phyloP scores from a whole-genome alignment of 2,888 invertebrate genomes.

The Idaea aversata region DNA sequence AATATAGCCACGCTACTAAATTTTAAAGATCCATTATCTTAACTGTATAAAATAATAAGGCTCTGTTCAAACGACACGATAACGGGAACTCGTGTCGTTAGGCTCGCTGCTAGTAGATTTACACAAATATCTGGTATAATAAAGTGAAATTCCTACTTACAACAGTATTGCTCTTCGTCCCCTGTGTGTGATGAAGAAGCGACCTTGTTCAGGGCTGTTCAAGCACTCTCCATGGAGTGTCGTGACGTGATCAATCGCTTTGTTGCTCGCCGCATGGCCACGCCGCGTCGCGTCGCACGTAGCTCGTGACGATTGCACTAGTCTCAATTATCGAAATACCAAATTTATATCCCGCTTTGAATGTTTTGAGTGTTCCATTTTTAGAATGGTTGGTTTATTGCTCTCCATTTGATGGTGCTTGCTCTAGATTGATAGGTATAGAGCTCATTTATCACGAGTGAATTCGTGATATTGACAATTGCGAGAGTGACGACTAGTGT shows the following conservation, averaged over 20 bases:
- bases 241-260: not conserved
- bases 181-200: too few relatives aligned
- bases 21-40: too few relatives aligned
- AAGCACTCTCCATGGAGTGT: not conserved
- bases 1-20: too few relatives aligned
- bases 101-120: too few relatives aligned
- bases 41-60: too few relatives aligned
- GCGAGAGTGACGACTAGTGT: too few relatives aligned
- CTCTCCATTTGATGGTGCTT: not conserved
- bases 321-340: not conserved
- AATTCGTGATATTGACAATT: too few relatives aligned
- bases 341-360: not conserved
- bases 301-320: not conserved
- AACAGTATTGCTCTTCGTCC: too few relatives aligned
- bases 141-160: too few relatives aligned
- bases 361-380: not conserved
- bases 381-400: not conserved
- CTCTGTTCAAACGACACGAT: too few relatives aligned
- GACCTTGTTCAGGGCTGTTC: not conserved
- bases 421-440: not conserved
- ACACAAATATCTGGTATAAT: too few relatives aligned
- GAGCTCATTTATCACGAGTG: not conserved
- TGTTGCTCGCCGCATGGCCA: not conserved
- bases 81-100: too few relatives aligned
- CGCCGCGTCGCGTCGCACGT: not conserved